These are phyloP conservation scores for Heliconius erato DNA, from an alignment of 2,888 invertebrate species.

Conservation along the genomic window DNA sequence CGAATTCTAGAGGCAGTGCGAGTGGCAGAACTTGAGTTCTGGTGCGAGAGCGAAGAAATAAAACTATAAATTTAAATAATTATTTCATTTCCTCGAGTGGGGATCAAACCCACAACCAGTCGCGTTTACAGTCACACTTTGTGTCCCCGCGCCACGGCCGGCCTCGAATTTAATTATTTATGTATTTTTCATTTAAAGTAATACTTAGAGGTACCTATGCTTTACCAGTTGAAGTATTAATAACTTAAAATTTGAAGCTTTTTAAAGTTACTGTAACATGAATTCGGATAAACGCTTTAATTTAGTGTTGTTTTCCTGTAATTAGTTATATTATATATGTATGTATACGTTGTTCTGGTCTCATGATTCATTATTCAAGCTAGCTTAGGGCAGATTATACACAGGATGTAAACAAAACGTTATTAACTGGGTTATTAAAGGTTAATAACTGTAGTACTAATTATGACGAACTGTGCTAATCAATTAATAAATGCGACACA, in stretches of 20 bases:
- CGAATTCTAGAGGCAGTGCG: no score
- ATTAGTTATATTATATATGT: not conserved
- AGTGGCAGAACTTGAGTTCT: no score
- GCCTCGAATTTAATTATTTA: no score
- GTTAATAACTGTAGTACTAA: not conserved
- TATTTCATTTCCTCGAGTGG: no score
- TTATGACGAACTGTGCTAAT: conserved; percentile 14
- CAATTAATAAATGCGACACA: conserved; percentile 3
- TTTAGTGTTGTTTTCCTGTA: not conserved
- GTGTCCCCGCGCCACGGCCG: no score
- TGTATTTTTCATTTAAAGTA: no score
- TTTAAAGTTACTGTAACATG: not conserved
- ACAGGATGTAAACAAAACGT: conserved; percentile 33
- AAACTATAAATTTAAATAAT: no score
- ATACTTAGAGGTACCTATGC: no score
- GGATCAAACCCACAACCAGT: no score
- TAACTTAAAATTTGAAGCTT: not conserved
- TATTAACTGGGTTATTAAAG: conserved; percentile 26
- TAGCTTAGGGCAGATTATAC: not conserved
- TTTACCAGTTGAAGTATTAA: no score
- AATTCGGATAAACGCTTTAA: not conserved
- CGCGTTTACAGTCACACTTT: no score
- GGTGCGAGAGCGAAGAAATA: no score
- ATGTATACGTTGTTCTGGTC: not conserved
- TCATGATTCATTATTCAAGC: conserved; percentile 8